These are phyloP conservation scores for Brachyhypopomus occidentalis DNA, from an alignment of 2,113 vertebrate genomes.

Conservation along the genomic window DNA sequence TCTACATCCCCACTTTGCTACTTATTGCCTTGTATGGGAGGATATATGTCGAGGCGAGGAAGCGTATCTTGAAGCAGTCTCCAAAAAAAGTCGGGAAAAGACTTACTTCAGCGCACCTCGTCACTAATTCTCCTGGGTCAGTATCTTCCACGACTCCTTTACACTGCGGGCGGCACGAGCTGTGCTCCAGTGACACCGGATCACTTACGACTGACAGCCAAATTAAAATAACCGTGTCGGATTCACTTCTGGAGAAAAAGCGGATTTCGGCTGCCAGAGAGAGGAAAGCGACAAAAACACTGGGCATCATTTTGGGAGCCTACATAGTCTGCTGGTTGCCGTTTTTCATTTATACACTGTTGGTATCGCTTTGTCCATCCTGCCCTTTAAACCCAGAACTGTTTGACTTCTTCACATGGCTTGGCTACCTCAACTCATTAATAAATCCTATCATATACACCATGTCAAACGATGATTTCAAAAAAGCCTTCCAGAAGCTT, in stretches of 20 bases:
- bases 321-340: conserved; percentile 98
- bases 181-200: no score
- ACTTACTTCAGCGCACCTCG: conserved; percentile 88
- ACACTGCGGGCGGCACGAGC: conserved; percentile 70
- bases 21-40: conserved; percentile 93
- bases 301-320: conserved; percentile 95
- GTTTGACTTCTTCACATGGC: conserved; percentile 93
- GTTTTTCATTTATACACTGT: conserved; percentile 93
- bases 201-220: conserved; percentile 74
- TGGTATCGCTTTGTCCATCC: conserved; percentile 84
- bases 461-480: conserved; percentile 93
- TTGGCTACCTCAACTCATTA: conserved; percentile 94
- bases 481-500: conserved; percentile 92
- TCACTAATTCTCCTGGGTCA: conserved; percentile 89
- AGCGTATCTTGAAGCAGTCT: conserved; percentile 91
- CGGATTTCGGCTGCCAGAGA: conserved; percentile 94
- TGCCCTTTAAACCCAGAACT: conserved; percentile 83
- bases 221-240: conserved; percentile 92
- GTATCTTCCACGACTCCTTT: conserved; percentile 82
- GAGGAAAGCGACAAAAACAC: conserved; percentile 94
- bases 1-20: conserved; percentile 95
- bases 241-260: conserved; percentile 93
- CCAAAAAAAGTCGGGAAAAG: conserved; percentile 89
- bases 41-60: conserved; percentile 94
- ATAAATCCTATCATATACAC: conserved; percentile 97